Conservation (phyloP, 2,797 vertebrate species). For the Austrolebias charrua region DNA sequence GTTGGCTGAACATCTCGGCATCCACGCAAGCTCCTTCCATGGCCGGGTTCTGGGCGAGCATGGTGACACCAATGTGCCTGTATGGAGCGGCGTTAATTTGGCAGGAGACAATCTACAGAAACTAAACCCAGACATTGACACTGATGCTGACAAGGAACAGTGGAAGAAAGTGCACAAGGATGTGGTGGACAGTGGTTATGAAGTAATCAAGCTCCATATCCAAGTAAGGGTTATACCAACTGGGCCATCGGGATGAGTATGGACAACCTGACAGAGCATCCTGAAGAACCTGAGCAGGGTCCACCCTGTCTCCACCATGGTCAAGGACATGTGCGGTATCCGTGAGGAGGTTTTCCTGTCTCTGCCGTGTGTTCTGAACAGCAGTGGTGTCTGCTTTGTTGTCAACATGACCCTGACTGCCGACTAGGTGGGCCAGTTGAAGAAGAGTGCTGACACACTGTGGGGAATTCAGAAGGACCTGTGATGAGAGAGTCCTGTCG, state of each 20-base stretch:
- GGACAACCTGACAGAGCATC: slow-evolving; percentile 91
- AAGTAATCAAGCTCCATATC: slow-evolving; percentile 96
- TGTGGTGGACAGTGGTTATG: slow-evolving; percentile 95
- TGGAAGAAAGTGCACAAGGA: slow-evolving; percentile 94
- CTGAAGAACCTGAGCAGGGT: slow-evolving; percentile 88
- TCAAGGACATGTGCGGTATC: slow-evolving; percentile 94
- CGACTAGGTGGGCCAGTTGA: slow-evolving; percentile 86
- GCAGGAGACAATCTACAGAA: slow-evolving; percentile 92
- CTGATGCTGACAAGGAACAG: slow-evolving; percentile 85
- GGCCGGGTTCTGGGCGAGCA: slow-evolving; percentile 97
- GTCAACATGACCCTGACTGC: slow-evolving; percentile 94
- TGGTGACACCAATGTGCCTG: slow-evolving; percentile 94
- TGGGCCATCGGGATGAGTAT: slow-evolving; percentile 97
- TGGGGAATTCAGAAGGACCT: slow-evolving; percentile 96
- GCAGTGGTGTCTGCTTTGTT: slow-evolving; percentile 84
- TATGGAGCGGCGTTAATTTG: slow-evolving; percentile 94
- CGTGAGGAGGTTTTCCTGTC: slow-evolving; percentile 92
- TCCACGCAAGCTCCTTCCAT: slow-evolving; percentile 91
- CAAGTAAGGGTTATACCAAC: slow-evolving; percentile 97
- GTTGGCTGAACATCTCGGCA: slow-evolving; percentile 89
- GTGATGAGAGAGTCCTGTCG: slow-evolving; percentile 58
- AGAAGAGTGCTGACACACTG: slow-evolving; percentile 89
- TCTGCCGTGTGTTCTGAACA: slow-evolving; percentile 88
- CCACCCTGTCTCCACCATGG: slow-evolving; percentile 95
- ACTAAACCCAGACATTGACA: slow-evolving; percentile 89